Base-by-base conservation (phyloP, 2,888 invertebrate genomes). In the Scaptomyza cyrtandrae region DNA sequence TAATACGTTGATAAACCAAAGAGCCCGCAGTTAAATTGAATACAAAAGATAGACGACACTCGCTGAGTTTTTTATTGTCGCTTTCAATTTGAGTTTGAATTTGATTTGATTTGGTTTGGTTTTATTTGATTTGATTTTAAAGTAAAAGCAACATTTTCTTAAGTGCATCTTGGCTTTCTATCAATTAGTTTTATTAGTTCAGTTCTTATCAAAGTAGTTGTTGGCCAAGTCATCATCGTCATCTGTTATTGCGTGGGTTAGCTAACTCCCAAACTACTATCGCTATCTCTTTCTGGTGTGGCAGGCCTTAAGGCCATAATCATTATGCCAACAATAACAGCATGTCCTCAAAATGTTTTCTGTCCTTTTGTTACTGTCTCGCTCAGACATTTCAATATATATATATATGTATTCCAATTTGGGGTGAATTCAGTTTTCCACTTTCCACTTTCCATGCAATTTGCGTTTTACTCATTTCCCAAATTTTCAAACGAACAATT, bases 31-130 rank as follows among this genome's bases (percentile, higher is more conserved):
- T 39, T 13, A 16, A 29, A 49, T 37, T 35, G 14, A 48, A 41
- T 3, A 9, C 13, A 39, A 48, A 46, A 37, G 56, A 35, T 63
- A 55, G 80, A 76, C 86, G 80, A 76, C 86, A 80, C 78, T 77
- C 72, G 78, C 50, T 77, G 89, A 85, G 87, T 87, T 86, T 41
- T 50, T 88, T 84, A 84, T 84, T 78, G 87, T 84, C 81, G 80
- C 83, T 84, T 86, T 83, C 85, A 39, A 66, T 67, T 45, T n/a
- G n/a, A n/a, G n/a, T 63, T 31, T 39, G 37, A 37, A 37, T 53
- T 67, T 69, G 60, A 67, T 80, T 86, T 82, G 58, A 86, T 83
- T 83, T 67, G 54, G 73, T 83, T 83, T 67, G 54, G 73, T 82
- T 78, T 67, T 44, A 63, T 64, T 82, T 69, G 53, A 71, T 69